Evolutionary conservation across 2,113 vertebrate genomes (phyloP).

Genomic region (Recurvirostra avosetta): DNA sequence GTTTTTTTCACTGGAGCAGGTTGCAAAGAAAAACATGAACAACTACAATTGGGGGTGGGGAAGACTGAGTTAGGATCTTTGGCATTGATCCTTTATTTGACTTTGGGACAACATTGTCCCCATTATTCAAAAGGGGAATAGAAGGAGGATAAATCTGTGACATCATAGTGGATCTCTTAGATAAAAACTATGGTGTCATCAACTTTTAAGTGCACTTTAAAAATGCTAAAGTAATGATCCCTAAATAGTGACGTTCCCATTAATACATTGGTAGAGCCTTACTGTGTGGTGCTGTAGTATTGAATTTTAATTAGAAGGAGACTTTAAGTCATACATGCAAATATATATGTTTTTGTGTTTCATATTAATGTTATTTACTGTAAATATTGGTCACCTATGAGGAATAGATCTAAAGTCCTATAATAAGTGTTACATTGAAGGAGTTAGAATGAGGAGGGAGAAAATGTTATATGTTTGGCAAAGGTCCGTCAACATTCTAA

Average conservation of each 20-base stretch:
- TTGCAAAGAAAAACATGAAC: not conserved
- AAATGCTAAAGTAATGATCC: not conserved
- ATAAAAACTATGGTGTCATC: not conserved
- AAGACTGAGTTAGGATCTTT: not conserved
- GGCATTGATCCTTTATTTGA: not conserved
- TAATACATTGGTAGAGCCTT: not conserved
- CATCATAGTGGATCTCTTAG: not conserved
- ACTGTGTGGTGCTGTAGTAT: not conserved
- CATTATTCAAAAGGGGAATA: not conserved
- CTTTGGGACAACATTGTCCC: not conserved
- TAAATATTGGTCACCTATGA: not conserved
- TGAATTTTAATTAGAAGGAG: not conserved
- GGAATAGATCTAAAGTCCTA: not conserved
- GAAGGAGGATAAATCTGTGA: not conserved
- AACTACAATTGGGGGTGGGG: not conserved
- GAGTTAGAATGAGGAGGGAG: not conserved
- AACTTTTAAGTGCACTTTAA: not conserved
- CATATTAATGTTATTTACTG: not conserved
- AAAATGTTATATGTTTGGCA: not conserved
- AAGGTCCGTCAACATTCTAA: not conserved
- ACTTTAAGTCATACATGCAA: not conserved
- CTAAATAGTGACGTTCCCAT: not conserved
- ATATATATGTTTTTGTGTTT: not conserved
- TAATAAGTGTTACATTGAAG: not conserved
- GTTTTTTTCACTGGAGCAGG: not conserved